Conservation (phyloP, 1,140 invertebrate species). For the Drosophila kepulauana region DNA sequence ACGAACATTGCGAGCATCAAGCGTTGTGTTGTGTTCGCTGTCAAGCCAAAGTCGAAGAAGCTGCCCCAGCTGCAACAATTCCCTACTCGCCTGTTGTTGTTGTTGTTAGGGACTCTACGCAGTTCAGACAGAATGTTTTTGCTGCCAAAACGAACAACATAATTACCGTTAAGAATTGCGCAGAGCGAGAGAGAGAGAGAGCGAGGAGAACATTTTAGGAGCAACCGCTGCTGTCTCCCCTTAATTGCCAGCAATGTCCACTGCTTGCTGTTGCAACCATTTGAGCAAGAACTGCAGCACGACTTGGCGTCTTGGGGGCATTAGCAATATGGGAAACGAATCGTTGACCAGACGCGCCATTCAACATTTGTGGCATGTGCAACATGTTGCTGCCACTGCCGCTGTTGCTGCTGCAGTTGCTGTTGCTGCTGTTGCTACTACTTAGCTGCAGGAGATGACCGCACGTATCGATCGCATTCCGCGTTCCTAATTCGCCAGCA, state of each 20-base stretch:
- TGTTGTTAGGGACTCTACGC: constrained; percentile 51
- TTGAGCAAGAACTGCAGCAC: constrained; percentile 52
- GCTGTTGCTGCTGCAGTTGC: not conserved
- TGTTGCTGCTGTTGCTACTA: constrained; percentile 46
- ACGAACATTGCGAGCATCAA: constrained; percentile 14
- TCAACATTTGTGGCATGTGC: constrained; percentile 77
- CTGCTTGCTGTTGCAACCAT: constrained; percentile 51
- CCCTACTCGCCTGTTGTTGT: constrained; percentile 1
- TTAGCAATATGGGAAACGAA: constrained; percentile 84
- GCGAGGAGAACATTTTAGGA: constrained; percentile 65
- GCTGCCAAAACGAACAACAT: constrained; percentile 83
- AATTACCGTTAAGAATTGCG: constrained; percentile 83
- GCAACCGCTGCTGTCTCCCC: constrained; percentile 38
- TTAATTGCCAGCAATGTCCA: constrained; percentile 81
- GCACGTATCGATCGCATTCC: constrained; percentile 83
- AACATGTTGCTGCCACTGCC: constrained; percentile 66
- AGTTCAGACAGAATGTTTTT: constrained; percentile 26
- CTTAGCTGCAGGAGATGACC: constrained; percentile 59
- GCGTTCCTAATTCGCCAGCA: constrained; percentile 81
- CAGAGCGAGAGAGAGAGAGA: constrained; percentile 25
- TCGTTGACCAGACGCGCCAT: constrained; percentile 68
- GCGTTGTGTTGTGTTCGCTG: constrained; percentile 11
- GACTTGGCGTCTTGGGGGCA: constrained; percentile 58
- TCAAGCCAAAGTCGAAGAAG: not conserved
- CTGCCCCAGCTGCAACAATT: constrained; percentile 18